These are phyloP conservation scores for Hartigia nigra DNA, from an alignment of 2,888 invertebrate genomes.

Conservation along the genomic window DNA sequence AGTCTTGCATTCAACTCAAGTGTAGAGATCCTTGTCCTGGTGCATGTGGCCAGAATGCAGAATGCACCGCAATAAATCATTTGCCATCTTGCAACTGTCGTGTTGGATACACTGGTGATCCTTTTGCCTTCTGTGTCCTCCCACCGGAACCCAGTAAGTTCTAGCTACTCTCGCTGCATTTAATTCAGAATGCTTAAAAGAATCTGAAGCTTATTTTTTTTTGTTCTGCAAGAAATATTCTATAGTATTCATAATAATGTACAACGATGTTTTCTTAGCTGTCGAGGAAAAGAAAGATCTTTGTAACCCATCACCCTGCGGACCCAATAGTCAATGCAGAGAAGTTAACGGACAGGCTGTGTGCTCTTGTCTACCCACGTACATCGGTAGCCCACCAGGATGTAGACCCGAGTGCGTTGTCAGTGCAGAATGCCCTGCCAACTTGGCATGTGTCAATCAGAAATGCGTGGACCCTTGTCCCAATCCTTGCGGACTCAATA, in stretches of 20 bases:
- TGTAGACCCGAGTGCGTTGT: conserved; percentile 79
- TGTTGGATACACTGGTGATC: conserved; percentile 61
- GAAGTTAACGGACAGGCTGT: conserved; percentile 77
- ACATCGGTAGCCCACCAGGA: conserved; percentile 74
- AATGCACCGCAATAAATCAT: conserved; percentile 65
- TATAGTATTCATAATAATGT: neutral
- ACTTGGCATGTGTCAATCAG: conserved; percentile 75
- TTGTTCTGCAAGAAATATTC: neutral
- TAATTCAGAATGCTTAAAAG: neutral
- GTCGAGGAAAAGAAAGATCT: conserved; percentile 68
- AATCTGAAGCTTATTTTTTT: neutral
- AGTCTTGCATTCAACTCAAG: conserved; percentile 73
- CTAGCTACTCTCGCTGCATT: neutral
- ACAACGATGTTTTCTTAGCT: conserved; percentile 21
- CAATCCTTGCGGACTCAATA: conserved; percentile 79
- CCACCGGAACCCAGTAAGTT: conserved; percentile 38
- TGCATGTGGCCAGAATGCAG: conserved; percentile 64
- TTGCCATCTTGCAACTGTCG: conserved; percentile 59
- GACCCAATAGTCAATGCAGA: conserved; percentile 81
- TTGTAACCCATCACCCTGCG: conserved; percentile 80
- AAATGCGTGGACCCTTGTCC: conserved; percentile 81
- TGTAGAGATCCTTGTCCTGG: conserved; percentile 75
- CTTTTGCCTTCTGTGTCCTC: conserved; percentile 57
- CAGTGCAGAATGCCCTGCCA: conserved; percentile 77
- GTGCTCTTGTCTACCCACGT: conserved; percentile 77